Evolutionary conservation across 2,888 invertebrate genomes (phyloP).

Genomic region (Orthosia cruda): DNA sequence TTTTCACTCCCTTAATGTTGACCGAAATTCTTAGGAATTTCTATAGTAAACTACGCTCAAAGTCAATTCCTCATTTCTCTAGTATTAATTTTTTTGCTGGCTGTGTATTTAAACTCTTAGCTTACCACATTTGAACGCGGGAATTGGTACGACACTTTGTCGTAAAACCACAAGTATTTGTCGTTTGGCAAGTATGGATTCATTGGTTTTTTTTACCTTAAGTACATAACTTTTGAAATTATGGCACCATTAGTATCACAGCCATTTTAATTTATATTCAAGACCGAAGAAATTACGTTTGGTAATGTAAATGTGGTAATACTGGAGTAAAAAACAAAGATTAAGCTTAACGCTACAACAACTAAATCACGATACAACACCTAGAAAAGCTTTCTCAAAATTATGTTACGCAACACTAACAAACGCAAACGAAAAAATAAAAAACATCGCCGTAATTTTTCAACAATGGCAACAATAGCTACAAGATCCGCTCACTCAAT

Average conservation of each 20-base stretch:
- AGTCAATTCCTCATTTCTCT: conserved; percentile 19
- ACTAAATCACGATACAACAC: conserved; percentile 27
- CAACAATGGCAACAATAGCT: conserved; percentile 60
- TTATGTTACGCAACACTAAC: conserved; percentile 47
- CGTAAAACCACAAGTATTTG: neutral
- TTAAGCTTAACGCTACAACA: conserved; percentile 10
- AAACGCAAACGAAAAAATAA: conserved; percentile 36
- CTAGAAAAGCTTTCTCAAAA: conserved; percentile 49
- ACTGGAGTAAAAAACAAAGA: conserved; percentile 14
- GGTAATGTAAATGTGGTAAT: conserved; percentile 3
- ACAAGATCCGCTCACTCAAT: conserved; percentile 70
- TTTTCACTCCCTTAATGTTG: conserved; percentile 73
- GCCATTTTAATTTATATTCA: neutral
- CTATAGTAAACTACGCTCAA: conserved; percentile 3
- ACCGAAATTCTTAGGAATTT: conserved; percentile 61
- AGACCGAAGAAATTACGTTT: conserved; percentile 4
- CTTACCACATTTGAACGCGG: neutral
- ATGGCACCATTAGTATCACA: neutral
- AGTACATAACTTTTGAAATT: neutral
- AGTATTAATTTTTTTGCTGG: neutral
- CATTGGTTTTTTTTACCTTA: neutral
- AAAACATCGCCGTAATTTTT: conserved; percentile 38
- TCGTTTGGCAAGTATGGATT: neutral
- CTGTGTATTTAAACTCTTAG: neutral
- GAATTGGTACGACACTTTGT: neutral